Evolutionary conservation across 2,888 invertebrate species (phyloP).

Genomic region (Anarsia innoxiella): DNA sequence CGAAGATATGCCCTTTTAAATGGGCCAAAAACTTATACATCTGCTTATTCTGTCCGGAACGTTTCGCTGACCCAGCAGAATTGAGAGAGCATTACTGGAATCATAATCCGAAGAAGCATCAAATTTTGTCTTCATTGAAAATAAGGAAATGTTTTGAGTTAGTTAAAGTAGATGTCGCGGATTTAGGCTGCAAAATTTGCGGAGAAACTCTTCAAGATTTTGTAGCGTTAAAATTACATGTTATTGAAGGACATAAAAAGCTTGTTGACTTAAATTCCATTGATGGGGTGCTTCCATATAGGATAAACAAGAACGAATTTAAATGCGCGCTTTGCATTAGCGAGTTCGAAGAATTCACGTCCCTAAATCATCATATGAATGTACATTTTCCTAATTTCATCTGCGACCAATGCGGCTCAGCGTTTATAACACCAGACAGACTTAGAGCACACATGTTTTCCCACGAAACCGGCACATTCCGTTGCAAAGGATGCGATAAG

Average conservation of each 20-base stretch:
- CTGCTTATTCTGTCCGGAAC: slow-evolving; percentile 54
- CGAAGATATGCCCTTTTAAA: slow-evolving; percentile 56
- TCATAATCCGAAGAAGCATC: background rate
- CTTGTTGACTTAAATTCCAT: slow-evolving; percentile 35
- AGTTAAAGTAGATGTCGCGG: slow-evolving; percentile 54
- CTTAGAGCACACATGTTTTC: slow-evolving; percentile 51
- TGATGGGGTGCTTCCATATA: slow-evolving; percentile 55
- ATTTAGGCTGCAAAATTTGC: slow-evolving; percentile 49
- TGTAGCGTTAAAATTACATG: slow-evolving; percentile 39
- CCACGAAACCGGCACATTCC: slow-evolving; percentile 49
- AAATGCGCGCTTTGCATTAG: slow-evolving; percentile 50
- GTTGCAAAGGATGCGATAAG: slow-evolving; percentile 66
- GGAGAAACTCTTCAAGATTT: slow-evolving; percentile 32
- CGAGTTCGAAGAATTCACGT: slow-evolving; percentile 48
- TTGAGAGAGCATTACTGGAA: slow-evolving; percentile 38
- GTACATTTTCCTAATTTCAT: slow-evolving; percentile 61
- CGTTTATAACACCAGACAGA: slow-evolving; percentile 56
- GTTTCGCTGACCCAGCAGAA: slow-evolving; percentile 41
- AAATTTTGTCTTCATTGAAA: too few relatives aligned
- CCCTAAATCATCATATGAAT: slow-evolving; percentile 66
- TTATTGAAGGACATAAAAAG: slow-evolving; percentile 41
- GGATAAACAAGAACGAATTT: too few relatives aligned
- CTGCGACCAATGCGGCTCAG: slow-evolving; percentile 59
- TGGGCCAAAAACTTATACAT: slow-evolving; percentile 57
- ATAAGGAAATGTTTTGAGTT: too few relatives aligned